Evolutionary conservation across 2,113 vertebrate species (phyloP), one percentile per base, ranked within the genome.

Genomic region (Halichoerus grypus): DNA sequence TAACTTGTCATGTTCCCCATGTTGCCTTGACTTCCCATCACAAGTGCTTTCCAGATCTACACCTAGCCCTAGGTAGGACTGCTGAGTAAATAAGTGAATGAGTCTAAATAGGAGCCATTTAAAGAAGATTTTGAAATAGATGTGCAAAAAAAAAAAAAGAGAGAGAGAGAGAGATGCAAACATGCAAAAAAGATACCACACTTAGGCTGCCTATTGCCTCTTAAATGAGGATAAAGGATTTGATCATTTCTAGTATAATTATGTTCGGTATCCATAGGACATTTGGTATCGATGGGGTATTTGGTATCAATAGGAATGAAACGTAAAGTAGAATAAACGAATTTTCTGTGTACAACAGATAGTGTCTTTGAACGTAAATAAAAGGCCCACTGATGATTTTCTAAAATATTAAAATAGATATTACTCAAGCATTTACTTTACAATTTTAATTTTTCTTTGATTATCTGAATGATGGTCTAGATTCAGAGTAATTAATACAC

Each of bases 361-460:
- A 85, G 51, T 14, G 7, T 53, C 26, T 80, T 88, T 61, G 69
- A 95, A 91, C 33, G 13, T 90, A 90, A 61, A 13, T 31, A 67
- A n/a, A 10, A 77, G 26, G 26, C 59, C 10, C 31, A 82, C 0
- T 86, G 57, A 57, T 49, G 57, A 76, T 42, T 86, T 89, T 63
- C 72, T 77, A 76, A 89, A 96, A 89, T n/a, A 82, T 63, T 94
- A 84, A 74, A 92, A 61, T 21, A 53, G 18, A 57, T 2, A 96
- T 0, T 7, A 36, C 8, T 80, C 8, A 80, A 95, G 16, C 33
- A 79, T 13, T 31, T 82, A 53, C 33, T 76, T 90, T 63, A 82
- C 7, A 46, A 7, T 82, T 82, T 76, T 76, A 88, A 76, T 33
- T 81, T 67, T 19, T n/a, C 39, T 80, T 89, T 28, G 22, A 63